Evolutionary conservation across 2,797 vertebrate genomes (phyloP).

Genomic region (Simalia tracyae): DNA sequence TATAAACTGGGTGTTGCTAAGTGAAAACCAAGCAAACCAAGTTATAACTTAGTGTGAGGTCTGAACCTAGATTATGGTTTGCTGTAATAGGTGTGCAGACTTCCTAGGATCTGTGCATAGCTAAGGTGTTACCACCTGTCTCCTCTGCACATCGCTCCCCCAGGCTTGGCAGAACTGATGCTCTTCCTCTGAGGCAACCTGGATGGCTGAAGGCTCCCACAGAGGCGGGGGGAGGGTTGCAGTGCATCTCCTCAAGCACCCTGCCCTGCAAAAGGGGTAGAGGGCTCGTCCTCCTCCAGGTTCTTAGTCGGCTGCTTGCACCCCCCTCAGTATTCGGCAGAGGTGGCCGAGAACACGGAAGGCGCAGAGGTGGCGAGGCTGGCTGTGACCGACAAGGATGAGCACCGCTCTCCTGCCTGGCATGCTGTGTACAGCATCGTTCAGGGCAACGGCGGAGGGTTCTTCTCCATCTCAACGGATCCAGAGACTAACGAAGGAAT

Average conservation of each 20-base stretch:
- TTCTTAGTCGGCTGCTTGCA: no score
- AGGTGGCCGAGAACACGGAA: conserved; percentile 77
- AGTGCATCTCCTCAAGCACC: neutral
- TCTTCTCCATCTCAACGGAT: conserved; percentile 77
- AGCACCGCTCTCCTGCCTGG: conserved; percentile 77
- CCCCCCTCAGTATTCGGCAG: conserved; percentile 70
- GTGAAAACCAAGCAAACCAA: neutral
- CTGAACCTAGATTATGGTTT: neutral
- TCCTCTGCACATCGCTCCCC: neutral
- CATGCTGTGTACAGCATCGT: conserved; percentile 78
- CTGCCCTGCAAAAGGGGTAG: no score
- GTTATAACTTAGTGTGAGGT: neutral
- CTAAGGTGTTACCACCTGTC: neutral
- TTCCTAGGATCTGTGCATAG: neutral
- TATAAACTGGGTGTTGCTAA: neutral
- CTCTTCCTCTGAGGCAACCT: neutral
- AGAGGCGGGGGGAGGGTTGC: neutral
- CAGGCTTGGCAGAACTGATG: neutral
- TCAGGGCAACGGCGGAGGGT: conserved; percentile 68
- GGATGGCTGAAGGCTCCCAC: neutral
- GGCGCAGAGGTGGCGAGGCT: conserved; percentile 70
- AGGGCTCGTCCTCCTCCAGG: neutral
- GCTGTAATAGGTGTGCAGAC: neutral
- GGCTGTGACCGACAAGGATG: conserved; percentile 78
- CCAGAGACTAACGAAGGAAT: conserved; percentile 80